Percentiles rank a stretch among this genome's conserved stretches.
Evolutionary conservation across 2,797 vertebrate genomes (phyloP).

Genomic region (Lagocephalus sceleratus): DNA sequence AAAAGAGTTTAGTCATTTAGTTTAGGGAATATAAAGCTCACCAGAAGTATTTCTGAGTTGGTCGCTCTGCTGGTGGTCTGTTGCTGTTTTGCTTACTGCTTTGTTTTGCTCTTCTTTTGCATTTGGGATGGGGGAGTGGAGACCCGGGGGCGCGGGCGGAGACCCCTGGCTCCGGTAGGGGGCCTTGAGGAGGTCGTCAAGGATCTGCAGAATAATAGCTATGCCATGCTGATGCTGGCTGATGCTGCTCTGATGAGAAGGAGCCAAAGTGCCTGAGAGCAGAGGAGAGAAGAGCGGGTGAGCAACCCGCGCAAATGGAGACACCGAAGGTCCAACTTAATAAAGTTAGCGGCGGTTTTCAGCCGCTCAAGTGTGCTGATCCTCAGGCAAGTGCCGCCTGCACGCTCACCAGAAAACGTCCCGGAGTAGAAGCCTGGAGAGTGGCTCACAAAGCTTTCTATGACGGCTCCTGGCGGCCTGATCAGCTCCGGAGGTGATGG

Average conservation of each 20-base stretch:
- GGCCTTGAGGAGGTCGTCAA: conserved; percentile 90
- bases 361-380: background rate
- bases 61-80: conserved; percentile 5
- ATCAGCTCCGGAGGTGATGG: conserved; percentile 59
- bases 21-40: conserved; percentile 11
- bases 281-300: background rate
- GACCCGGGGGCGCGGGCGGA: conserved; percentile 76
- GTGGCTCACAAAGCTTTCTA: conserved; percentile 91
- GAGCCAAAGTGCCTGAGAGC: conserved; percentile 84
- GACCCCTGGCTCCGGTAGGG: conserved; percentile 87
- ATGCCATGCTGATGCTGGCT: conserved; percentile 84
- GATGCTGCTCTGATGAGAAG: conserved; percentile 87
- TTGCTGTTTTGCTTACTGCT: conserved; percentile 5
- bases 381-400: background rate
- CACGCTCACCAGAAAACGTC: conserved; percentile 87
- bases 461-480: conserved; percentile 87
- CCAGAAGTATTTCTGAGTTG: conserved; percentile 20
- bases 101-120: conserved; percentile 16
- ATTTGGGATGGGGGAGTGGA: conserved; percentile 57
- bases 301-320: background rate
- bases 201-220: conserved; percentile 91
- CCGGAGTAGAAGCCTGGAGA: conserved; percentile 93
- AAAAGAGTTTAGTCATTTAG: too few species aligned
- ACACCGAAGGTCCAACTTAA: background rate
- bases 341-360: too few species aligned